Evolutionary conservation across 1,140 invertebrate species (phyloP).

Genomic region (Drosophila subpulchrella): DNA sequence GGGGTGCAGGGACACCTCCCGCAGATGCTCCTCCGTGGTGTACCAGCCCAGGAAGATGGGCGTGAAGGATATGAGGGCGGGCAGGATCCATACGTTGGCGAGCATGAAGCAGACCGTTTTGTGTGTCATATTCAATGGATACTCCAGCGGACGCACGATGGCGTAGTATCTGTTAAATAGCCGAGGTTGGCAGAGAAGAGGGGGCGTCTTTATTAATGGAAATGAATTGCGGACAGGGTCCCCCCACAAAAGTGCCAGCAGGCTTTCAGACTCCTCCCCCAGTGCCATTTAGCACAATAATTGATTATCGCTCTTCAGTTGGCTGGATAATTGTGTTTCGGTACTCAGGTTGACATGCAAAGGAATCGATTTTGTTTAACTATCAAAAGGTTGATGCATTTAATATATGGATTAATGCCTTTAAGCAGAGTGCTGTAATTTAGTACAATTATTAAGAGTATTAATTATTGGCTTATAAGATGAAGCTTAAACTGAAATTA

Average conservation of each 20-base stretch:
- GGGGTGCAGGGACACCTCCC: conserved; percentile 88
- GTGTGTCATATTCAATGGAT: conserved; percentile 94
- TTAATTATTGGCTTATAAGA: too few species aligned
- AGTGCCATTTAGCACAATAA: conserved; percentile 19
- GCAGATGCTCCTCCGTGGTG: conserved; percentile 91
- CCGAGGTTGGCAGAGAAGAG: not conserved
- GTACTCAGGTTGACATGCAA: conserved; percentile 5
- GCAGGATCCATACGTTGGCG: conserved; percentile 95
- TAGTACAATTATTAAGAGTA: too few species aligned
- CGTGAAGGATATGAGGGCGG: conserved; percentile 96
- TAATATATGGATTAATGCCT: too few species aligned
- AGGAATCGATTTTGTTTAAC: conserved; percentile 6
- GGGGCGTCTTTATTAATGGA: conserved; percentile 31
- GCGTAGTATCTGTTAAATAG: conserved; percentile 89
- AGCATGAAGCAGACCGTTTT: conserved; percentile 92
- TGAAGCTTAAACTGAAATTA: too few species aligned
- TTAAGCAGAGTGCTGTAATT: too few species aligned
- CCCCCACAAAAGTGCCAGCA: conserved; percentile 10
- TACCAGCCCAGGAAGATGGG: conserved; percentile 98
- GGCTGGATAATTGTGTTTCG: conserved; percentile 27
- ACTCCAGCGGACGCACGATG: conserved; percentile 94
- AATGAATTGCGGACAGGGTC: conserved; percentile 33
- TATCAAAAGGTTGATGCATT: not conserved
- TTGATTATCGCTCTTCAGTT: conserved; percentile 28
- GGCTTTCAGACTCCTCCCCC: not conserved